Conservation (phyloP, 2,797 vertebrate genomes). For the Hozukius guyotensis region DNA sequence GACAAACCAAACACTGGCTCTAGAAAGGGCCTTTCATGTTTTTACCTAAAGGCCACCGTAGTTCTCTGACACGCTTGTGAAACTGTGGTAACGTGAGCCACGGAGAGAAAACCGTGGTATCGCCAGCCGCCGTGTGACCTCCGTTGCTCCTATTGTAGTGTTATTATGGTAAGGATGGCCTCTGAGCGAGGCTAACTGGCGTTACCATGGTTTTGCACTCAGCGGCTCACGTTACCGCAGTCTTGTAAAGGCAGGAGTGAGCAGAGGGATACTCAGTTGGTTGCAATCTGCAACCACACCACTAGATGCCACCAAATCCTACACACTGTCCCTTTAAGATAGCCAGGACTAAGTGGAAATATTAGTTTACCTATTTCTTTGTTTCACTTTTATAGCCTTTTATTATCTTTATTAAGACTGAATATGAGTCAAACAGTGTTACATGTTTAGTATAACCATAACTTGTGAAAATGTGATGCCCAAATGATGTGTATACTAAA, state of each 20-base stretch:
- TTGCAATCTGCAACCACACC: no score
- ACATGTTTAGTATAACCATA: not conserved
- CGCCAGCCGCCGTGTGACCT: fast-evolving
- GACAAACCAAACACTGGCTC: no score
- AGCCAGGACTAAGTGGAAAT: not conserved
- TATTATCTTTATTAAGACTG: not conserved
- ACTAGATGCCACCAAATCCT: no score
- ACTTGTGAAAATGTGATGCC: not conserved
- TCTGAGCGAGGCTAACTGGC: no score
- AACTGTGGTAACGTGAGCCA: no score
- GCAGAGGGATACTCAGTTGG: no score
- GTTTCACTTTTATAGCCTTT: not conserved
- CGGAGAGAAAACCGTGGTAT: no score
- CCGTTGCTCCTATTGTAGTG: no score
- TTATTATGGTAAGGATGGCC: no score
- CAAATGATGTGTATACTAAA: constrained; percentile 68
- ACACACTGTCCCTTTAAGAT: not conserved
- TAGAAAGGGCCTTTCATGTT: fast-evolving
- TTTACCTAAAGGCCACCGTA: no score
- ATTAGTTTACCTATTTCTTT: not conserved
- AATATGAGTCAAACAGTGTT: not conserved
- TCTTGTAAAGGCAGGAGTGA: no score
- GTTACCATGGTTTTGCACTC: fast-evolving
- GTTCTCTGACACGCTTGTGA: no score
- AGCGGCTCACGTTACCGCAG: fast-evolving